Base-by-base conservation (phyloP, 2,113 vertebrate species). In the Eptesicus fuscus region DNA sequence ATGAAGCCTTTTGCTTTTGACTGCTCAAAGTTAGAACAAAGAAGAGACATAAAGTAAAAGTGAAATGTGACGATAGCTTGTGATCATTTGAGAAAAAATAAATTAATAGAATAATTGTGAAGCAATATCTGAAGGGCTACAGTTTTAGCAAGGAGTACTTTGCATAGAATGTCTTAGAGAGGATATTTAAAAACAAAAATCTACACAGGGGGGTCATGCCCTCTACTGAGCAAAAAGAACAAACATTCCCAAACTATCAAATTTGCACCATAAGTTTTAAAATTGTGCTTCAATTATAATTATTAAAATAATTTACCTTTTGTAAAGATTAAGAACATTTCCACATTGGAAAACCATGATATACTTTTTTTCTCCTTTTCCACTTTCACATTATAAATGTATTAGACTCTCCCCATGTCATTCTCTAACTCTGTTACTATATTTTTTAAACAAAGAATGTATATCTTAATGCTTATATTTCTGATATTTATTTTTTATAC, bases 171-270 rank as follows among this genome's bases (percentile, higher is more conserved):
- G 42, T 47, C 49, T 80, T 74, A 30, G 47, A 53, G 18, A 83
- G 23, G 32, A 78, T 10, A 69, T 35, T 22, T 71, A 67, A 93
- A 91, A 93, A 65, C 25, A 17, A 11, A 87, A 30, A 11, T 85
- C 63, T 83, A n/a, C 56, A 69, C 22, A 61, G 76, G 56, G 79
- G 49, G 91, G 90, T 79, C 35, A 61, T 67, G 88, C 88, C 96
- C 97, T 97, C 97, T 98, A 69, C 14, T 77, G n/a, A 70, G 49
- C 28, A 44, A 49, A 96, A 63, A 44, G 18, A 77, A 90, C 22
- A 61, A 67, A 80, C 32, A 71, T 51, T 23, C 44, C 47, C 42
- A 77, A 83, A 74, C 63, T 25, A 59, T 74, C 25, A 11, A 44
- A 49, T 77, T 89, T 56, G 12, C 3, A 78, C 11, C 23, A 23